A percentile compares a stretch with the other conserved stretches of the same genome.
Evolutionary conservation across 2,797 vertebrate species (phyloP).

Genomic region (Amniataba percoides): DNA sequence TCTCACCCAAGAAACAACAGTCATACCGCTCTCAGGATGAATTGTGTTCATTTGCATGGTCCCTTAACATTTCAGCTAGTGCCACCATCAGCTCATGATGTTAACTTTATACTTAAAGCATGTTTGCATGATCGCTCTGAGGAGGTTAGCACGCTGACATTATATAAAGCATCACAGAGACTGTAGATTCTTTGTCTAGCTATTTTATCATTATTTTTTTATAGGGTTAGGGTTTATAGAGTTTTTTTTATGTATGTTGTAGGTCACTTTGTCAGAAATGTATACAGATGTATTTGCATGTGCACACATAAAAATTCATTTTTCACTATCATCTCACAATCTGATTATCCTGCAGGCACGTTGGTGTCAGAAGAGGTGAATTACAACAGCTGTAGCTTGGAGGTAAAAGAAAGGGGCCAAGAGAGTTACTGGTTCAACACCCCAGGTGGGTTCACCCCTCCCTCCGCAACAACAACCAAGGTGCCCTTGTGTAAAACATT

Average conservation of each 20-base stretch:
- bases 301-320: no score
- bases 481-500: constrained; percentile 31
- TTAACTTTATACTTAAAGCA: background rate
- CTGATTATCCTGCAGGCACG: constrained; percentile 17
- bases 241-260: background rate
- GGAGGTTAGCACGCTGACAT: background rate
- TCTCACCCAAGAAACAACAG: background rate
- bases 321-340: constrained; percentile 3
- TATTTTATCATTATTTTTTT: background rate
- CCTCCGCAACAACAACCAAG: constrained; percentile 20
- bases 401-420: background rate
- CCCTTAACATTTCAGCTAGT: background rate
- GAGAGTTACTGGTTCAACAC: background rate
- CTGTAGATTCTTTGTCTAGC: background rate
- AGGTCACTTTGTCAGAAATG: background rate
- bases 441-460: constrained; percentile 14
- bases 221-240: no score
- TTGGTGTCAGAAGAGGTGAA: constrained; percentile 9
- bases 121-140: background rate
- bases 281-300: constrained; percentile 1
- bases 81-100: background rate
- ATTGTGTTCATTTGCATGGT: background rate
- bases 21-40: background rate
- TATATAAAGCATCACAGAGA: background rate
- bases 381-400: constrained; percentile 31